A percentile compares a stretch with the other conserved stretches of the same genome.
phyloP scores from a whole-genome alignment of 2,797 vertebrate genomes.

The Thaleichthys pacificus region DNA sequence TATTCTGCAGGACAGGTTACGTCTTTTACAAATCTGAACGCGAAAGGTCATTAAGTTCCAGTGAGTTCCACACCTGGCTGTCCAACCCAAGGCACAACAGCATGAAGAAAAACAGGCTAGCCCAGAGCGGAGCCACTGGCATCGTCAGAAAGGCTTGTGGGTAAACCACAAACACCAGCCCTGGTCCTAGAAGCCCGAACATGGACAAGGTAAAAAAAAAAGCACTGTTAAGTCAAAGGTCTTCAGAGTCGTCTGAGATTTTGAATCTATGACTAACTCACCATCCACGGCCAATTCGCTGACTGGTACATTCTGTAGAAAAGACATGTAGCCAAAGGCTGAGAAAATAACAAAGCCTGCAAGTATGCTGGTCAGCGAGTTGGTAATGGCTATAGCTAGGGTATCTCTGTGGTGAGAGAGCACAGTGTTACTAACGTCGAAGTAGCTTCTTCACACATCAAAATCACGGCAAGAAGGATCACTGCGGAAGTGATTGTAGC shows the following conservation, averaged over 20 bases:
- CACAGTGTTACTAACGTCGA: neutral
- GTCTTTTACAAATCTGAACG: neutral
- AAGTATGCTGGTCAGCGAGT: slow-evolving; percentile 77
- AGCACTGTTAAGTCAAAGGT: neutral
- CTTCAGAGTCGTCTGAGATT: neutral
- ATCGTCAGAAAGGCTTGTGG: slow-evolving; percentile 80
- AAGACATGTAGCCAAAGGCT: slow-evolving; percentile 79
- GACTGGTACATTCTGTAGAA: slow-evolving; percentile 71
- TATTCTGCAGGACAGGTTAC: too few relatives aligned
- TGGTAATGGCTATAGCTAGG: slow-evolving; percentile 70
- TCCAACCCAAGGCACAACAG: slow-evolving; percentile 78
- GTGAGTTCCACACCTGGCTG: slow-evolving; percentile 67
- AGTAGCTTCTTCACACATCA: neutral
- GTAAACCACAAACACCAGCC: slow-evolving; percentile 77
- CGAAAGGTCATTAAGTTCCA: neutral
- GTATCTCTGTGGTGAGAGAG: slow-evolving; percentile 69
- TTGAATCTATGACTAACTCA: slow-evolving; percentile 41
- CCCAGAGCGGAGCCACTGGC: slow-evolving; percentile 80
- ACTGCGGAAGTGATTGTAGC: neutral
- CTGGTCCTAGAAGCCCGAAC: slow-evolving; percentile 65
- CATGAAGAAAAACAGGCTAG: slow-evolving; percentile 79
- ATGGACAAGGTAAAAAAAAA: neutral
- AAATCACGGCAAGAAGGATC: neutral
- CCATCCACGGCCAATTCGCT: slow-evolving; percentile 75
- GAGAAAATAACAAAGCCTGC: slow-evolving; percentile 82